Percentiles rank a stretch among this genome's conserved stretches.
Evolutionary conservation across 1,140 invertebrate species (phyloP).

Genomic region (Goniozus legneri): DNA sequence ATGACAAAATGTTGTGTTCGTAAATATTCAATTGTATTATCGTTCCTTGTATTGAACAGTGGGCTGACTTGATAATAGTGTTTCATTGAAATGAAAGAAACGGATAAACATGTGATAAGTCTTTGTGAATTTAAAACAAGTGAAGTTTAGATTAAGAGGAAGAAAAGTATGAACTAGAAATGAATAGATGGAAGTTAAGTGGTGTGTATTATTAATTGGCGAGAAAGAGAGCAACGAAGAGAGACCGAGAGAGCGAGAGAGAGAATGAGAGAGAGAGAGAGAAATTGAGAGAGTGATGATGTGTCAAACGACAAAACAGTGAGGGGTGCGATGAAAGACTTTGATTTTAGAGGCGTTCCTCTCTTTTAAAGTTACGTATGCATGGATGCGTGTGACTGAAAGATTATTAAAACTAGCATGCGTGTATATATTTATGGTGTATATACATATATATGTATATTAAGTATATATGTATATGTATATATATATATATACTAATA

Average conservation of each 20-base stretch:
- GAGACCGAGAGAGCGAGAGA: constrained; percentile 12
- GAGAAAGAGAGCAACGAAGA: constrained; percentile 8
- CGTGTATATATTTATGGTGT: constrained; percentile 50
- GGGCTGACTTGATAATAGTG: constrained; percentile 51
- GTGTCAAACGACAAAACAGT: too few species aligned
- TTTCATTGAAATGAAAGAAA: constrained; percentile 35
- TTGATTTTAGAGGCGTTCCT: constrained; percentile 32
- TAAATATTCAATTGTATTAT: constrained; percentile 55
- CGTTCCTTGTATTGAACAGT: constrained; percentile 54
- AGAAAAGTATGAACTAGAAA: background rate
- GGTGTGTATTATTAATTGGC: background rate
- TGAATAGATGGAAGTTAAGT: background rate
- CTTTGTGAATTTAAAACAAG: constrained; percentile 45
- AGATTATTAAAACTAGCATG: constrained; percentile 43
- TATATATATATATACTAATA: constrained; percentile 39
- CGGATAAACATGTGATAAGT: constrained; percentile 53
- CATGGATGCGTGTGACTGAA: constrained; percentile 34
- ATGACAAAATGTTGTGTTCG: constrained; percentile 47
- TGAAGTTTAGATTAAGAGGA: constrained; percentile 33
- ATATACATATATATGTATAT: constrained; percentile 37
- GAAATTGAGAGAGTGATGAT: constrained; percentile 1
- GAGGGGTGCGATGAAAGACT: too few species aligned
- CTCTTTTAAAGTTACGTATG: constrained; percentile 37
- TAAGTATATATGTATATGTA: too few species aligned
- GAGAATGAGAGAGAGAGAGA: constrained; percentile 11